Percentiles rank a stretch among this genome's conserved stretches.
phyloP scores from a whole-genome alignment of 2,888 invertebrate genomes.

The Drosophila mulleri region DNA sequence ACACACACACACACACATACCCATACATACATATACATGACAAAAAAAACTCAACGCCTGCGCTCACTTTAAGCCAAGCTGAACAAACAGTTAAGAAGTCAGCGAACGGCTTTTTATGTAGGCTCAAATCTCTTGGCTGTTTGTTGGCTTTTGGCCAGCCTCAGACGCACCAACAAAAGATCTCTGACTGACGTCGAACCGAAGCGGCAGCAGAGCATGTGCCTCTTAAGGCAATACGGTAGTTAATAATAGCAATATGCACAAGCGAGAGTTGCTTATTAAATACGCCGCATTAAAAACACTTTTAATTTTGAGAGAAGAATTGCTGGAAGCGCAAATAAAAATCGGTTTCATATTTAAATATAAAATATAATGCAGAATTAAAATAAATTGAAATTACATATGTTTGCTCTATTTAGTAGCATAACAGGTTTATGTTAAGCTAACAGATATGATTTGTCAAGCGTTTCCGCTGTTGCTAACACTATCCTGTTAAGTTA shows the following conservation, averaged over 20 bases:
- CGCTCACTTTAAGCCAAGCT: conserved; percentile 57
- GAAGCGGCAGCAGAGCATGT: conserved; percentile 26
- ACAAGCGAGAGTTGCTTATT: conserved; percentile 37
- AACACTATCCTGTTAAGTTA: neutral
- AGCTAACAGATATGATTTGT: neutral
- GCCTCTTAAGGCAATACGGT: conserved; percentile 64
- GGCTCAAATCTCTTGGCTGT: conserved; percentile 50
- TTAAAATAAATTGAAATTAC: neutral
- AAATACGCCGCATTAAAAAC: conserved; percentile 19
- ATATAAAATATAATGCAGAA: neutral
- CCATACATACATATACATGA: conserved; percentile 18
- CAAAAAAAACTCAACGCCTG: conserved; percentile 64
- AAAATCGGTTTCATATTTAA: neutral
- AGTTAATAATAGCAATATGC: conserved; percentile 47
- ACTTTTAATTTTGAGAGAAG: neutral
- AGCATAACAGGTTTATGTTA: neutral
- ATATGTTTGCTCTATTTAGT: neutral
- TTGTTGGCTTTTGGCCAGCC: conserved; percentile 41
- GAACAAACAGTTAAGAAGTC: conserved; percentile 56
- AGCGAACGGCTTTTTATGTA: conserved; percentile 53
- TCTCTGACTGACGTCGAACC: conserved; percentile 50
- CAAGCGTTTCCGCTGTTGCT: too few relatives aligned
- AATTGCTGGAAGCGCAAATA: neutral
- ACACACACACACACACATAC: conserved; percentile 27
- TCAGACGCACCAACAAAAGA: conserved; percentile 48